These are phyloP conservation scores for Sphinx pinastri DNA, from an alignment of 2,888 invertebrate species.

Conservation along the genomic window DNA sequence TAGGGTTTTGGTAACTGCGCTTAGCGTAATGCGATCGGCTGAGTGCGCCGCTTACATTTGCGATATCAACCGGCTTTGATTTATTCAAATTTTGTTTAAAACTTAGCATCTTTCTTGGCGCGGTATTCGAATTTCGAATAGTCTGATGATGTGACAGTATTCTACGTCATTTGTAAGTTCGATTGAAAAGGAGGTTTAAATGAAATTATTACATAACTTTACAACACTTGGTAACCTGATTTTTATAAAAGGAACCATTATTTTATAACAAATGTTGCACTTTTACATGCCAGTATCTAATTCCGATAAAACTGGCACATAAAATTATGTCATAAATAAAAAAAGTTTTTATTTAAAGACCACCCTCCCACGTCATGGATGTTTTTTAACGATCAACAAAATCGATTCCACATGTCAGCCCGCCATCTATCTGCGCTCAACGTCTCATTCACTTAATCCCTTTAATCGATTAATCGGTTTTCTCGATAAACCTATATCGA, in stretches of 20 bases:
- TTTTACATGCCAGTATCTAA: too few species aligned
- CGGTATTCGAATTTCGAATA: too few species aligned
- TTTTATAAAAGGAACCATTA: too few species aligned
- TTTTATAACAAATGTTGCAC: too few species aligned
- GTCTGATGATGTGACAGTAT: too few species aligned
- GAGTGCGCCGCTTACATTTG: not conserved
- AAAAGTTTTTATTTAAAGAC: constrained; percentile 14
- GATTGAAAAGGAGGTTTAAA: too few species aligned
- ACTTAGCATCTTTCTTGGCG: too few species aligned
- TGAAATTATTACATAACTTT: too few species aligned
- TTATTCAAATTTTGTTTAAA: not conserved
- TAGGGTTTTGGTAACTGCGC: constrained; percentile 23
- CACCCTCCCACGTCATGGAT: constrained; percentile 2
- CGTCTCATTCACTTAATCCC: constrained; percentile 44
- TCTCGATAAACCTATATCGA: constrained; percentile 28
- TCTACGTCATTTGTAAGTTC: too few species aligned
- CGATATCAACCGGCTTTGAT: constrained; percentile 6
- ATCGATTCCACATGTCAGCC: constrained; percentile 50
- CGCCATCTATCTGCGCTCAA: constrained; percentile 37
- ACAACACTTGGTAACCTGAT: too few species aligned
- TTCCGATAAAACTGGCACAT: not conserved
- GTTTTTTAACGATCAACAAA: constrained; percentile 47
- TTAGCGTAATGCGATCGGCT: constrained; percentile 16
- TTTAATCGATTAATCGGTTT: constrained; percentile 40
- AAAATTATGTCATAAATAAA: constrained; percentile 20